A percentile compares a stretch with the other conserved stretches of the same genome.
Conservation (phyloP, 2,888 invertebrate species). For the Sympetrum striolatum region DNA sequence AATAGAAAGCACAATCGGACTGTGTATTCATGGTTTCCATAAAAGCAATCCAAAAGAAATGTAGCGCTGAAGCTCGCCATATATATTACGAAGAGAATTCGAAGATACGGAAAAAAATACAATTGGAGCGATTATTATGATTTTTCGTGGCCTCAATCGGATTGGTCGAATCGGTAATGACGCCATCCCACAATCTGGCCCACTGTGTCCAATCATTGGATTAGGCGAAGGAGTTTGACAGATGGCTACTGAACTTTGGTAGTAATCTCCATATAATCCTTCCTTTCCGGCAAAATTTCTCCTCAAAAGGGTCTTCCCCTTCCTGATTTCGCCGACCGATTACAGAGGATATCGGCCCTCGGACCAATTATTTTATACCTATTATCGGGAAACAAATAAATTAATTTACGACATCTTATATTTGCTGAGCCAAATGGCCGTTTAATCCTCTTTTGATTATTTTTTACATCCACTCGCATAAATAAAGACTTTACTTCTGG, state of each 20-base stretch:
- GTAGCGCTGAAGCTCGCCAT: background rate
- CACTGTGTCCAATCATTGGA: constrained; percentile 23
- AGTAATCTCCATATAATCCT: constrained; percentile 17
- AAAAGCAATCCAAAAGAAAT: background rate
- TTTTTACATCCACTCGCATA: no score
- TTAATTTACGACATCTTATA: no score
- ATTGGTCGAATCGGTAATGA: constrained; percentile 2
- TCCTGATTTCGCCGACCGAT: background rate
- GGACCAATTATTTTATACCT: background rate
- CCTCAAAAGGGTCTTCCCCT: background rate
- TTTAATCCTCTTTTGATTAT: no score
- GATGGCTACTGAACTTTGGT: background rate
- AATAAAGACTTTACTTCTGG: no score
- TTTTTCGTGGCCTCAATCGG: background rate
- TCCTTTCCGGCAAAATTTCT: background rate
- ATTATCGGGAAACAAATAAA: no score
- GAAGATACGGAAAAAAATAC: background rate
- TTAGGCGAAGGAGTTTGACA: constrained; percentile 19
- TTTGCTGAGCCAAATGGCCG: no score
- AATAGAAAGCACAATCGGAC: no score
- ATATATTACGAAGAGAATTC: background rate
- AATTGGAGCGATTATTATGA: background rate
- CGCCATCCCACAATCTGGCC: background rate
- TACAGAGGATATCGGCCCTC: background rate
- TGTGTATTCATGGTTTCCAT: no score